Conservation (phyloP, 1,140 invertebrate genomes). For the Dreissena polymorpha region DNA sequence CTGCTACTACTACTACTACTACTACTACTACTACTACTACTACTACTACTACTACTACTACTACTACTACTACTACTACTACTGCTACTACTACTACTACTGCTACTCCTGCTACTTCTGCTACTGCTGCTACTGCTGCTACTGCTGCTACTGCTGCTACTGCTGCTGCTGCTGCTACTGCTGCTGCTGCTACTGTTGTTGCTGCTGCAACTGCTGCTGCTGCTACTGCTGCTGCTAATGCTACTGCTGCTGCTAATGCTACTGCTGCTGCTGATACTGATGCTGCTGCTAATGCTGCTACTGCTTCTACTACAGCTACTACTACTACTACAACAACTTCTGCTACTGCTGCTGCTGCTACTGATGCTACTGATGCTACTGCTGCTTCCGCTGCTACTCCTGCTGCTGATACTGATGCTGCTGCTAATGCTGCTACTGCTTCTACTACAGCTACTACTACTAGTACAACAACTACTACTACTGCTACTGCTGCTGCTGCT, state of each 20-base stretch:
- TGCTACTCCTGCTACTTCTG: too few relatives aligned
- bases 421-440: too few relatives aligned
- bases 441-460: too few relatives aligned
- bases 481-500: slow-evolving; percentile 14
- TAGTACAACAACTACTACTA: slow-evolving; percentile 8
- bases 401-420: too few relatives aligned
- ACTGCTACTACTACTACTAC: slow-evolving; percentile 7
- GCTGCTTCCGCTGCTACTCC: too few relatives aligned
- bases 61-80: slow-evolving; percentile 7
- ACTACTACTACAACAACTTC: too few relatives aligned
- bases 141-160: background rate
- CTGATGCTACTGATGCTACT: too few relatives aligned
- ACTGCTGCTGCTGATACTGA: too few relatives aligned
- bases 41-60: slow-evolving; percentile 8
- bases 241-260: too few relatives aligned
- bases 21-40: slow-evolving; percentile 7
- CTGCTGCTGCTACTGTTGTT: slow-evolving; percentile 29
- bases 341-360: too few relatives aligned
- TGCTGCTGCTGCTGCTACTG: background rate
- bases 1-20: background rate
- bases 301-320: too few relatives aligned
- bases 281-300: too few relatives aligned
- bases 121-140: slow-evolving; percentile 2
- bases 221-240: background rate
- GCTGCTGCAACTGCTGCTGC: background rate